phyloP scores from a whole-genome alignment of 2,888 invertebrate genomes.

The Hymenopus coronatus region DNA sequence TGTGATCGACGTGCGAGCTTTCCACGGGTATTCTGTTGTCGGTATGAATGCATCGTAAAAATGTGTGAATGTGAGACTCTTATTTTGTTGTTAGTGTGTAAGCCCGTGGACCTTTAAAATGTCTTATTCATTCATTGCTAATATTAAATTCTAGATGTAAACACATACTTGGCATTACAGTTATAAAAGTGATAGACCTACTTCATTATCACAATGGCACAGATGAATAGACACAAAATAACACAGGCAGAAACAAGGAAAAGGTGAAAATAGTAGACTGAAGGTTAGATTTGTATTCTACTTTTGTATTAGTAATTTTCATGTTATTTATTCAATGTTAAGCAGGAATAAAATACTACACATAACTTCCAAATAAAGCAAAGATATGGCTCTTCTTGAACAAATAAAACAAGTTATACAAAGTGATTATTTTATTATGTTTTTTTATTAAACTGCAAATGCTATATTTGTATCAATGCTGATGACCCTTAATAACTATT shows the following conservation, averaged over 20 bases:
- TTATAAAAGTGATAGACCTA: neutral
- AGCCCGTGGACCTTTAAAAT: neutral
- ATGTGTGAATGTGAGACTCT: neutral
- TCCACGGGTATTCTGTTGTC: neutral
- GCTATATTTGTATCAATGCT: too few species aligned
- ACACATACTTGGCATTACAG: neutral
- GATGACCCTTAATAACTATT: too few species aligned
- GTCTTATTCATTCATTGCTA: neutral
- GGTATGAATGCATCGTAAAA: neutral
- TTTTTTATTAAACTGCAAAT: too few species aligned
- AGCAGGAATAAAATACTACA: neutral
- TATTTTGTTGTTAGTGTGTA: neutral
- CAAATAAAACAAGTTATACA: neutral
- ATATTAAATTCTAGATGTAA: neutral
- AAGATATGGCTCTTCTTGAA: neutral
- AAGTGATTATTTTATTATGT: neutral
- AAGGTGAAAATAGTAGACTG: neutral
- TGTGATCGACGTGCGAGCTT: neutral
- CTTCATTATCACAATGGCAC: neutral
- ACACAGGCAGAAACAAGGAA: neutral
- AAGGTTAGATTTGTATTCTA: neutral
- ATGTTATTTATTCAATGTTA: neutral
- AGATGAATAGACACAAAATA: neutral
- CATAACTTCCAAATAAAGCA: neutral
- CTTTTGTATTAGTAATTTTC: neutral